These are phyloP conservation scores for Mimas tiliae DNA, from an alignment of 2,888 invertebrate genomes.

Conservation along the genomic window DNA sequence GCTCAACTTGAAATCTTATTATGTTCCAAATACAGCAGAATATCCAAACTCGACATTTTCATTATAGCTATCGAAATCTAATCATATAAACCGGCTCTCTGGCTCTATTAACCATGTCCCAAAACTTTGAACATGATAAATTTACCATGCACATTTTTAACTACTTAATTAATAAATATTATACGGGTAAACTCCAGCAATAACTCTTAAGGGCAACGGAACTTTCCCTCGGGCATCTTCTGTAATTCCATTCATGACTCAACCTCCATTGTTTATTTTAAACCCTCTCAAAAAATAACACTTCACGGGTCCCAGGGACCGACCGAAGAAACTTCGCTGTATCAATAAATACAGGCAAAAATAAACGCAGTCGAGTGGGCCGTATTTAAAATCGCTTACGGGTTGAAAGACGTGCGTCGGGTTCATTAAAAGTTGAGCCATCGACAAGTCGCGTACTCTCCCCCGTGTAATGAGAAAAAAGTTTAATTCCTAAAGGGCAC, in stretches of 20 bases:
- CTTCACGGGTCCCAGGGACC: background rate
- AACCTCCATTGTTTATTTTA: slow-evolving; percentile 9
- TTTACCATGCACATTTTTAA: background rate
- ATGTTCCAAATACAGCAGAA: no score
- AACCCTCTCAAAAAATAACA: slow-evolving; percentile 6
- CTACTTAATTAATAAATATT: background rate
- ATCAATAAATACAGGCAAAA: background rate
- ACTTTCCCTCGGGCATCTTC: background rate
- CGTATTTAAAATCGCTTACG: slow-evolving; percentile 32
- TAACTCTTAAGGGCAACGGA: background rate
- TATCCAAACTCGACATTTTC: no score
- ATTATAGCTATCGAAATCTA: background rate
- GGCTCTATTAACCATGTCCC: background rate
- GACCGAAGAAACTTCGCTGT: background rate
- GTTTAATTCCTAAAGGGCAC: slow-evolving; percentile 44
- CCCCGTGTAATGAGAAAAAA: slow-evolving; percentile 48
- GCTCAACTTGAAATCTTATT: no score
- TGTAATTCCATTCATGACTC: slow-evolving; percentile 7
- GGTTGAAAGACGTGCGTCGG: slow-evolving; percentile 27
- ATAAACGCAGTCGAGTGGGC: background rate
- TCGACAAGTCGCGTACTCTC: slow-evolving; percentile 43
- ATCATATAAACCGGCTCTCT: background rate
- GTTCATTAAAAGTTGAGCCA: slow-evolving; percentile 58
- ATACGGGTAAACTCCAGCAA: background rate
- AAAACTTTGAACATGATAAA: background rate